Evolutionary conservation across 1,140 invertebrate genomes (phyloP), one percentile per base, ranked within the genome.

Genomic region (Steinernema khuongi): DNA sequence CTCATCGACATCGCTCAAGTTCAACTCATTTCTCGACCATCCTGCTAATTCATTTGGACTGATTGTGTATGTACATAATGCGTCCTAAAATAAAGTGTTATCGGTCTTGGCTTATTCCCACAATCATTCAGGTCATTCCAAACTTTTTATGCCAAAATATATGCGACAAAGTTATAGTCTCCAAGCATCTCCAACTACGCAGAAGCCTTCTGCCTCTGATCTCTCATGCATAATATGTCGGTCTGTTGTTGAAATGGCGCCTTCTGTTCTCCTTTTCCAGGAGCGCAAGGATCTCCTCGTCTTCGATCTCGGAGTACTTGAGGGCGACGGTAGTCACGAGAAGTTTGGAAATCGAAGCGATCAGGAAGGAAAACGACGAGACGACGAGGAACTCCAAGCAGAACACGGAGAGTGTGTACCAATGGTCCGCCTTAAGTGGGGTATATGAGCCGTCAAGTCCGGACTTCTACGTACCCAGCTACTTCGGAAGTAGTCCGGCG

Each of bases 11-110:
- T 80, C 44, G 79, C 79, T n/a, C 19, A 70, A 19, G 70, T 82
- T 1, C 79, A 80, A 31, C 79, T 80, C 69, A 33, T 1, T 1
- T 82, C 80, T 1, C 43, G 79, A 31, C 80, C 79, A 29, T 50
- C 22, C 17, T 28, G 4, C 68, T 76, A 31, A 78, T 22, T 19
- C 18, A 1, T 7, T 18, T 73, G 29, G 4, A 11, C n/a, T 19
- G 22, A 18, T 41, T 41, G n/a, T 41, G 36, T n/a, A 11, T n/a
- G 36, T 41, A 41, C 36, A n/a, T 41, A 41, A n/a, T 7, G 7
- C n/a, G 36, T 41, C 36, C 36, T 7, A 41, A n/a, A 41, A 11
- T 41, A 7, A 41, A 41, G n/a, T 41, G n/a, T n/a, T n/a, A n/a
- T n/a, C n/a, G n/a, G n/a, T n/a, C n/a, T n/a, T n/a, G n/a, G n/a